Base-by-base conservation (phyloP, 2,797 vertebrate species). In the Myiotriccus ornatus region DNA sequence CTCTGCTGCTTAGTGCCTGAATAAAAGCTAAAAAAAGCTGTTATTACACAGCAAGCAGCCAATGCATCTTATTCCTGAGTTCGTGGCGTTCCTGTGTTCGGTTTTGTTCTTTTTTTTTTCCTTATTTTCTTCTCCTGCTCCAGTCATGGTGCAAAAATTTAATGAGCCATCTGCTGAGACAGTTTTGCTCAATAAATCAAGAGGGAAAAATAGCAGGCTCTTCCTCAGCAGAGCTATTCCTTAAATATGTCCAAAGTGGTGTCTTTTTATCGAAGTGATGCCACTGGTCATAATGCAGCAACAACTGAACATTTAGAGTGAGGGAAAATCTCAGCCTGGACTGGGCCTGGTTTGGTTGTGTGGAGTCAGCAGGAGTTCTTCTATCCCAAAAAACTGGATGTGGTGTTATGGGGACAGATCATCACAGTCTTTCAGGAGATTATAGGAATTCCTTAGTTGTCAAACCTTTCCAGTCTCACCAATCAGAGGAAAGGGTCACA, bases 91-190 rank as follows among this genome's bases (percentile, higher is more conserved):
- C 39, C 39, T 37, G 25, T 8, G 23, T 19, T 39, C 44, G 44
- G 19, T 49, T 68, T 46, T 41, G 27, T 68, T 28, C 32, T 69
- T 68, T 44, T 15, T 22, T 22, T 65, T 47, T 16, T 3, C 14
- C 6, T 49, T 60, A 57, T 59, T 24, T 53, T 44, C 9, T 63
- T 73, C 60, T 84, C 21, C 76, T 89, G 10, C 75, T 59, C 35
- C 64, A 57, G 70, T 79, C 68, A 59, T 0, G 7, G 83, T 91
- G 91, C 80, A 94, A 95, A 90, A 94, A 84, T 92, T 43, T 95
- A 97, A 93, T 86, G 91, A 96, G 77, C 93, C 93, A 95, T 95
- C 94, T 95, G 95, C 94, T 90, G 89, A 90, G 86, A n/a, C 32
- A 41, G 52, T 88, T 94, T 84, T 88, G 32, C 47, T 79, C 87